Percentiles rank a stretch among this genome's conserved stretches.
Conservation (phyloP, 2,113 vertebrate genomes). For the Tricholaema leucomelas region DNA sequence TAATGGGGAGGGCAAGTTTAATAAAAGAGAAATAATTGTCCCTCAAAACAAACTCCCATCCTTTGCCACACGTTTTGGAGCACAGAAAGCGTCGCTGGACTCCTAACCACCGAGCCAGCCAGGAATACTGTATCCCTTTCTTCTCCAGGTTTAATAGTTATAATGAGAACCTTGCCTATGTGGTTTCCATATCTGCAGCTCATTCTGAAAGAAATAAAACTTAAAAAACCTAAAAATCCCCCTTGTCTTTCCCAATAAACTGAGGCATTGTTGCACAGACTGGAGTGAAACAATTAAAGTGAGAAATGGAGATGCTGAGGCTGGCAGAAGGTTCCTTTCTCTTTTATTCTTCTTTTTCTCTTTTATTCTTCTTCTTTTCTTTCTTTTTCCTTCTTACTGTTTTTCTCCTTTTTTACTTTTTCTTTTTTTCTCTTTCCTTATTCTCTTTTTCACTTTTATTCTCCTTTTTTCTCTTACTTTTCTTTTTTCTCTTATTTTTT, state of each 20-base stretch:
- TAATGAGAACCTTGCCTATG: constrained; percentile 40
- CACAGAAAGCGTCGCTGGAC: background rate
- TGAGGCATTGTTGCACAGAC: background rate
- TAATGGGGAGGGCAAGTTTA: background rate
- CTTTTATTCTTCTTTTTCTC: too few relatives aligned
- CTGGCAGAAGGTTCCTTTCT: background rate
- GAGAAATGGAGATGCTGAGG: background rate
- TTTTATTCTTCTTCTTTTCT: background rate
- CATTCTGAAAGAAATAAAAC: background rate
- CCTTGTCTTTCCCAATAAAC: constrained; percentile 36
- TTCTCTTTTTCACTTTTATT: background rate
- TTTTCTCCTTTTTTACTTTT: rapidly evolving
- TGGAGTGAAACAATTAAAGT: background rate
- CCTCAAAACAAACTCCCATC: background rate
- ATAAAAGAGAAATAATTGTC: constrained; percentile 10
- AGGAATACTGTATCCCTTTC: constrained; percentile 18
- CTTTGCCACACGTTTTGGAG: background rate
- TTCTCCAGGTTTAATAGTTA: background rate
- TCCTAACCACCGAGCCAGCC: background rate
- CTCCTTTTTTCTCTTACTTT: too few relatives aligned
- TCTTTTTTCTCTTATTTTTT: too few relatives aligned
- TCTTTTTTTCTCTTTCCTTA: background rate
- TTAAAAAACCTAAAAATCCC: background rate
- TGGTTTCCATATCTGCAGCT: background rate
- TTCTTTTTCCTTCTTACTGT: background rate